A percentile compares a stretch with the other conserved stretches of the same genome.
These are phyloP conservation scores for Panagrolaimus sp. DNA, from an alignment of 1,140 invertebrate genomes.

Conservation along the genomic window DNA sequence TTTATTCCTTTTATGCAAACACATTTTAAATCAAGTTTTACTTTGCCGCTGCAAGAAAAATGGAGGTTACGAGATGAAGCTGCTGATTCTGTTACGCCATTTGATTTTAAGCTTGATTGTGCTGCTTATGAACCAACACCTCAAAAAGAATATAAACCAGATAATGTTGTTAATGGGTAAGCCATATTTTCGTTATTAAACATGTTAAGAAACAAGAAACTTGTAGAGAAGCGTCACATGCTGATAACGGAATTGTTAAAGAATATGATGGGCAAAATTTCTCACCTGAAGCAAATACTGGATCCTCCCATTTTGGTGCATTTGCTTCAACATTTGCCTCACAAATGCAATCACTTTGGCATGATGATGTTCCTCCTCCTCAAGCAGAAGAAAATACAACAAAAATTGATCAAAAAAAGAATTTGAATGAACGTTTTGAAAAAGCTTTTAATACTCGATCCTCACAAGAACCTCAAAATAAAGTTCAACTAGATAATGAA, in stretches of 20 bases:
- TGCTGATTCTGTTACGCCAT: neutral
- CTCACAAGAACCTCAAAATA: too few species aligned
- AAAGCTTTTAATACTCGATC: neutral
- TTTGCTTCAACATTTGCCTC: neutral
- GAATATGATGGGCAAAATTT: neutral
- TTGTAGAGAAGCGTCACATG: too few species aligned
- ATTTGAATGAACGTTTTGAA: slow-evolving; percentile 11
- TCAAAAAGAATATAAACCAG: neutral
- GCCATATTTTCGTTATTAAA: too few species aligned
- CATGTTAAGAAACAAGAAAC: too few species aligned
- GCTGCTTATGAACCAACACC: slow-evolving; percentile 5
- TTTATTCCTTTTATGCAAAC: slow-evolving; percentile 42
- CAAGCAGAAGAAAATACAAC: neutral
- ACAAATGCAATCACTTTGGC: slow-evolving; percentile 5
- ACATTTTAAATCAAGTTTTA: neutral
- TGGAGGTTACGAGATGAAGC: neutral
- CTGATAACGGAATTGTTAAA: neutral
- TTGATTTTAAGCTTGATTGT: neutral
- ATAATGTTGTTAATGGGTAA: too few species aligned
- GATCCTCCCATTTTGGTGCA: neutral
- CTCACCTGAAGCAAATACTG: neutral
- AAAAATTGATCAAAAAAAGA: neutral
- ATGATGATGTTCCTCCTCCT: neutral
- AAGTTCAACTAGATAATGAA: too few species aligned
- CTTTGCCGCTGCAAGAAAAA: neutral